Evolutionary conservation across 2,888 invertebrate genomes (phyloP), one percentile per base, ranked within the genome.

Genomic region (Choreutis nemorana): DNA sequence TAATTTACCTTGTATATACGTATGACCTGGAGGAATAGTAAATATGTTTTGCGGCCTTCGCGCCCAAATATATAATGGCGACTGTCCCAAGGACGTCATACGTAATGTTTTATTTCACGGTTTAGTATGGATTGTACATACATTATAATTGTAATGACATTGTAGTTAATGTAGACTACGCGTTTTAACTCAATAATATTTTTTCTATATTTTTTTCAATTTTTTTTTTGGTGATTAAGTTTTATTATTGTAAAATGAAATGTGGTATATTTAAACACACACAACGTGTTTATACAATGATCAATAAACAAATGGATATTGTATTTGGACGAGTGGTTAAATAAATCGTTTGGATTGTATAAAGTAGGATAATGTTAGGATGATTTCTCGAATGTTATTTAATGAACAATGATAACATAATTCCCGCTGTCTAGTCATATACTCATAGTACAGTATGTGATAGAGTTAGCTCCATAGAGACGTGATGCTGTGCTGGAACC

Each of bases 1-100:
- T 72, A 70, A 67, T 67, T 64, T 58, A 72, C 58, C 63, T 61
- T 73, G 77, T 77, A 77, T 56, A 75, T 73, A 77, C 75, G 77
- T 77, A 73, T 72, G 75, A 65, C 73, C 52, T 53, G 63, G 57
- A 53, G 50, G 57, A n/a, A 56, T 66, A 62, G 58, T 58, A 55
- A 55, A 53, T 66, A 62, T 67, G 64, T 68, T 62, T 67, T 65
- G 66, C 46, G 66, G 66, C 64, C 62, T 57, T 53, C 57, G 37
- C 50, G 40, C 62, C 59, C 62, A 41, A 39, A 34, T 26, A 30
- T 39, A 46, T 45, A n/a, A 45, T 46, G 57, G 50, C 50, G 42
- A 42, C 50, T 52, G 56, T 51, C 56, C 53, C 56, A 60, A 56
- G 62, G 59, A 50, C 42, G 70, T 70, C 72, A 63, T 72, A 70